phyloP scores from a whole-genome alignment of 2,888 invertebrate species.

The Plemyria rubiginata region DNA sequence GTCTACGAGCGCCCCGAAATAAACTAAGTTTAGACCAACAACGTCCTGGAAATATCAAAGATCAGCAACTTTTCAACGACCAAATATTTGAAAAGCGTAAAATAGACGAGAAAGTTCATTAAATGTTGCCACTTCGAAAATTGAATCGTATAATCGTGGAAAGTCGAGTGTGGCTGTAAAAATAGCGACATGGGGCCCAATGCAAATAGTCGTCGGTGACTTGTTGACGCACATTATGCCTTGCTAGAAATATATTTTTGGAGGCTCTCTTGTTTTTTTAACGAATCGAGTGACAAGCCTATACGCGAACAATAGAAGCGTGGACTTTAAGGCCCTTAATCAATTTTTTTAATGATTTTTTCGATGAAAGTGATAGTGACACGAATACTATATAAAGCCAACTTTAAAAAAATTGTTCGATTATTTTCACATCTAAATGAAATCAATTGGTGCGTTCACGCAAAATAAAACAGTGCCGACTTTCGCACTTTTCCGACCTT shows the following conservation, averaged over 20 bases:
- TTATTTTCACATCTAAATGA: too few species aligned
- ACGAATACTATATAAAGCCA: too few species aligned
- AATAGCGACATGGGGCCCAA: constrained; percentile 17
- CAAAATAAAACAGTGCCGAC: too few species aligned
- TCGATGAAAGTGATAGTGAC: too few species aligned
- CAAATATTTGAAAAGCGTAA: constrained; percentile 55
- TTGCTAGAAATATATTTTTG: not conserved
- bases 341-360: too few species aligned
- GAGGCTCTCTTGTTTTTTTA: too few species aligned
- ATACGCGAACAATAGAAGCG: not conserved
- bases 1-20: constrained; percentile 10
- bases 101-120: constrained; percentile 63
- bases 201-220: constrained; percentile 3
- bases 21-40: constrained; percentile 17
- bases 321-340: too few species aligned
- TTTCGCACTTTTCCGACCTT: too few species aligned
- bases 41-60: constrained; percentile 36
- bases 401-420: too few species aligned
- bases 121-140: constrained; percentile 71
- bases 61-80: constrained; percentile 47
- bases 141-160: constrained; percentile 72
- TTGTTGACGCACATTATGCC: constrained; percentile 21
- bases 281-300: not conserved
- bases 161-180: constrained; percentile 45
- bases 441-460: too few species aligned